Evolutionary conservation across 1,140 invertebrate genomes (phyloP), one percentile per base, ranked within the genome.

Genomic region (Ganaspis sp.): DNA sequence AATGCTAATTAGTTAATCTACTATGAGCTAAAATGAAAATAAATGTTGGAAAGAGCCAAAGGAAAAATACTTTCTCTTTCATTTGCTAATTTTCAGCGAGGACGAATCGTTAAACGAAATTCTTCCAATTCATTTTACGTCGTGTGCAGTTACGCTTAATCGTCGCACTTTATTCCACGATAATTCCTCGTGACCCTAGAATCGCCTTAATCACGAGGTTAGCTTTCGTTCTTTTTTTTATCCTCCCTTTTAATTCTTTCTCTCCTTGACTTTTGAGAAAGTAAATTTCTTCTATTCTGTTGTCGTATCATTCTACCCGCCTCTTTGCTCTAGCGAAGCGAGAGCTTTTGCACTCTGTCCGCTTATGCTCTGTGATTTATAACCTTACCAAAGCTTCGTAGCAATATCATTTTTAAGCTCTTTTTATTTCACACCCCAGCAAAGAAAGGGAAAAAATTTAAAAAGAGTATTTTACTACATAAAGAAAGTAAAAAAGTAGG

Each of bases 111-210:
- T 81, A 82, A 84, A 77, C 26, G 74, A 83, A 84, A 85, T 74
- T 81, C 75, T 80, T 75, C 77, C 80, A 79, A 85, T 83, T 79
- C 75, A 53, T 78, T 80, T 73, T 75, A 74, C 78, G 78, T 80
- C 78, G 54, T 71, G 73, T 49, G 69, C 74, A 80, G 77, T 38
- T 81, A 70, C 19, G 70, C 75, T 81, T 85, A 85, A 84, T 83
- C 76, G 81, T 53, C 49, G 29, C 70, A 72, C 73, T 86, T 83
- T 81, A 83, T 85, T 81, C 76, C 69, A 77, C 79, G 77, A 87
- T 87, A 87, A 88, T 85, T 87, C 85, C 77, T 81, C 70, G 76
- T 38, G 80, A 81, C 81, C 71, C 73, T 84, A 81, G 78, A 85
- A 83, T 84, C 79, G 77, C 78, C 83, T 84, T 88, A 87, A 87